These are phyloP conservation scores for Zaprionus bogoriensis DNA, from an alignment of 2,888 invertebrate genomes.

Conservation along the genomic window DNA sequence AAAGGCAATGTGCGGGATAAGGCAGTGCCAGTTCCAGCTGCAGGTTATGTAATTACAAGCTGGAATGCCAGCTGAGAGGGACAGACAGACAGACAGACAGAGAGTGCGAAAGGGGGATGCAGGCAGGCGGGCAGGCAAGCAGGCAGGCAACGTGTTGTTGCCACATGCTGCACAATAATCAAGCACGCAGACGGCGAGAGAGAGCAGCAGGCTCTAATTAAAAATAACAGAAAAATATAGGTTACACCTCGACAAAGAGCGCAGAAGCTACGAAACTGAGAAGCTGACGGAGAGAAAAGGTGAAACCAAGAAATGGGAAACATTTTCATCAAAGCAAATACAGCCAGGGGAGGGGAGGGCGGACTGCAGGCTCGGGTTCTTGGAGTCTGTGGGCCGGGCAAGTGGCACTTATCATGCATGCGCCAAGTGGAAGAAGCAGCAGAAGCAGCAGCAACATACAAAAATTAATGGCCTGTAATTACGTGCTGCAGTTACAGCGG, in stretches of 20 bases:
- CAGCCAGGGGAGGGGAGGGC: constrained; percentile 4
- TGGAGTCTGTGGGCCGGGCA: constrained; percentile 54
- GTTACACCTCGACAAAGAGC: constrained; percentile 65
- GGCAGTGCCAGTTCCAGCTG: constrained; percentile 21
- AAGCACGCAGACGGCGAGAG: constrained; percentile 16
- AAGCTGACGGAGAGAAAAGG: background rate
- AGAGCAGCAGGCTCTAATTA: constrained; percentile 56
- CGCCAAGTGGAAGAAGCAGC: constrained; percentile 60
- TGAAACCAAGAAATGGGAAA: constrained; percentile 47
- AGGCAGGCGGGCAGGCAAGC: background rate
- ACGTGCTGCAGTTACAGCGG: constrained; percentile 47
- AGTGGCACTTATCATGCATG: constrained; percentile 71
- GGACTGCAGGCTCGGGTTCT: constrained; percentile 9
- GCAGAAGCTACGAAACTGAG: background rate
- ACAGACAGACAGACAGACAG: background rate
- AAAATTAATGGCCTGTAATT: constrained; percentile 72
- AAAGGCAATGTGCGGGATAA: background rate
- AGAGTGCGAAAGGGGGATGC: background rate
- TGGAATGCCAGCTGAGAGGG: constrained; percentile 43
- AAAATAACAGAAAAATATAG: constrained; percentile 64
- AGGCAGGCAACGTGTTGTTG: constrained; percentile 16
- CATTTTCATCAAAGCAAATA: constrained; percentile 52
- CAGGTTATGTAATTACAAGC: constrained; percentile 55
- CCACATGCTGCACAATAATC: constrained; percentile 59
- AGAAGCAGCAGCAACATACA: constrained; percentile 25